These are phyloP conservation scores for Cassiopea xamachana DNA, from an alignment of 30 jellyfish, hydroid and myxozoan genomes.

Conservation along the genomic window DNA sequence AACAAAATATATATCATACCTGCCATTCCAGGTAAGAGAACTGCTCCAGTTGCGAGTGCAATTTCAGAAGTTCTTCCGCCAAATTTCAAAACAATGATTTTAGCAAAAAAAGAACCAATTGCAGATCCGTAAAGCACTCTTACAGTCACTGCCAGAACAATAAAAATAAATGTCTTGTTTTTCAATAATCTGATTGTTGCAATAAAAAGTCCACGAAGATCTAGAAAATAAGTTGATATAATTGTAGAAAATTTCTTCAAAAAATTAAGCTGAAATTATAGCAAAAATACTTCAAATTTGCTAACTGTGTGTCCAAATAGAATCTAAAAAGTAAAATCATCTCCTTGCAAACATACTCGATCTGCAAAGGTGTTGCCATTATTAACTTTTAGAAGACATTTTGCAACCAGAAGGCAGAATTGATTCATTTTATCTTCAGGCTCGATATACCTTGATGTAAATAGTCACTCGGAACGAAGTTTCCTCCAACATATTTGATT, in stretches of 20 bases:
- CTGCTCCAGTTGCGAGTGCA: constrained; percentile 76
- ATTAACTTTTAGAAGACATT: no score
- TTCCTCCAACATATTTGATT: no score
- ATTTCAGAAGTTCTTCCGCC: constrained; percentile 73
- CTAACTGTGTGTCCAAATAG: no score
- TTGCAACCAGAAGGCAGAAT: no score
- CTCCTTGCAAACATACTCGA: no score
- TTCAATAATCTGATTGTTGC: constrained; percentile 48
- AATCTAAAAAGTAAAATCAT: no score
- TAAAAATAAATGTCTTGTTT: constrained; percentile 68
- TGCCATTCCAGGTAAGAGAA: constrained; percentile 88
- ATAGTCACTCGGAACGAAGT: no score
- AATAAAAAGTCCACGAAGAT: constrained; percentile 61
- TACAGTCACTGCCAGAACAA: constrained; percentile 80
- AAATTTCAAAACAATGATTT: constrained; percentile 75
- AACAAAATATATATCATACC: constrained; percentile 20
- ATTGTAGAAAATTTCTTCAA: not conserved
- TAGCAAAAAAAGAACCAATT: constrained; percentile 84
- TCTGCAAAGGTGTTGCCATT: no score
- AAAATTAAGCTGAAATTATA: not conserved
- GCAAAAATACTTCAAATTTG: not conserved
- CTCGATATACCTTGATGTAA: no score
- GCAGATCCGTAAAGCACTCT: constrained; percentile 78
- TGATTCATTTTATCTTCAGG: no score
- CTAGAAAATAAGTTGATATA: not conserved